Base-by-base conservation (phyloP, 2,113 vertebrate species). In the Corythornis madagascariensis region DNA sequence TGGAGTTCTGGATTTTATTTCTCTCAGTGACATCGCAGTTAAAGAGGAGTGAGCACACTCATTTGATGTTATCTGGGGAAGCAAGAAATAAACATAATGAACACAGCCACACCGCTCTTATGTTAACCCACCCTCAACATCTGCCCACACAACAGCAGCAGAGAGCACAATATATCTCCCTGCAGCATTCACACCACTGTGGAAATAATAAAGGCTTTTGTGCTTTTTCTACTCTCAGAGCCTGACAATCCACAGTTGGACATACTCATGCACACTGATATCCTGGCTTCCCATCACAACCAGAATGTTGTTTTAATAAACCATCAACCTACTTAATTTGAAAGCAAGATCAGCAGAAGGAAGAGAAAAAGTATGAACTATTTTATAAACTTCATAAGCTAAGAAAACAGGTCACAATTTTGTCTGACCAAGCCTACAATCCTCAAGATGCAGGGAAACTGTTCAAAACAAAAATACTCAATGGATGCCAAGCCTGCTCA, bases 351-450 rank as follows among this genome's bases (percentile, higher is more conserved):
- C 26, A 73, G 67, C 72, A 87, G 42, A 8, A 90, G 38, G 22
- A 69, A 65, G 63, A 89, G 42, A 63, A n/a, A 74, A 78, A 63
- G 52, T 53, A 83, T 45, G 78, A 89, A 89, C 47, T 75, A 83
- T 52, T 93, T 94, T 43, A 81, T 20, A 40, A 57, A 74, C 31
- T 93, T 95, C 8, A 18, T 83, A 93, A 97, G 75, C 65, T 59
- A 21, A 87, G 81, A 80, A 48, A 93, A 82, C n/a, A 78, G 66
- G 79, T 95, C 85, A 88, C 59, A 74, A 22, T 90, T 85, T 82
- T 90, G 73, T 83, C 76, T 86, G 90, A 52, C 57, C 40, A 83
- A n/a, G 60, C 60, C 50, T 66, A 76, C 13, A 7, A 43, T 69
- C 59, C 86, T 84, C 66, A 72, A 89, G 92, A 91, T 45, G 57